phyloP scores from a whole-genome alignment of 2,888 invertebrate genomes.

The Sturmia bella region DNA sequence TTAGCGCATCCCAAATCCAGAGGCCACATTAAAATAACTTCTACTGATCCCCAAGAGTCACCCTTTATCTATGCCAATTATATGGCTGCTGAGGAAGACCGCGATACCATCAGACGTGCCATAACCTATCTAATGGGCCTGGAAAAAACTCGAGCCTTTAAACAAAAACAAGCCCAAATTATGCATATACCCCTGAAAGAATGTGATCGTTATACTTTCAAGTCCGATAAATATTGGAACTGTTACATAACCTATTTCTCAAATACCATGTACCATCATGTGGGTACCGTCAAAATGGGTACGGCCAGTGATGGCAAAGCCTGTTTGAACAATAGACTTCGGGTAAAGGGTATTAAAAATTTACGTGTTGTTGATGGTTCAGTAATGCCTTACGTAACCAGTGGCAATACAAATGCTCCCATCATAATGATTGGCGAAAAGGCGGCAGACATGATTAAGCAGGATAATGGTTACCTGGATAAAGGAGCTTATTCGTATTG shows the following conservation, averaged over 20 bases:
- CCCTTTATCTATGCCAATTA: conserved; percentile 88
- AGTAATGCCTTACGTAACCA: conserved; percentile 89
- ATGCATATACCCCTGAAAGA: conserved; percentile 73
- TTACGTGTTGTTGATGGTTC: conserved; percentile 91
- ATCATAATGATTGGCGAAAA: conserved; percentile 94
- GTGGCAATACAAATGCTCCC: conserved; percentile 92
- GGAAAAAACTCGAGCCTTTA: conserved; percentile 81
- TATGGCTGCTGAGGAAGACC: conserved; percentile 84
- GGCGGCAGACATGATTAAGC: conserved; percentile 83
- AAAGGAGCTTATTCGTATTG: no score
- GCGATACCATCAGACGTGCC: conserved; percentile 83
- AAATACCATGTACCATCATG: conserved; percentile 87
- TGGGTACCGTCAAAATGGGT: conserved; percentile 89
- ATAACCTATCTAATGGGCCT: conserved; percentile 80
- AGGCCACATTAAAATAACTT: conserved; percentile 83
- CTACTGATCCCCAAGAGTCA: conserved; percentile 83
- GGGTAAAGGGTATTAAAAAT: conserved; percentile 84
- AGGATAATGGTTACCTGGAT: no score
- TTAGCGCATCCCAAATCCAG: conserved; percentile 82
- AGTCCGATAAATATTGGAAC: conserved; percentile 84
- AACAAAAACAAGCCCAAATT: conserved; percentile 76
- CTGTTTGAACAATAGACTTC: conserved; percentile 83
- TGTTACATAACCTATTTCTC: conserved; percentile 86
- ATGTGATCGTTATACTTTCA: conserved; percentile 74
- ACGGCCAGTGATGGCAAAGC: conserved; percentile 83